phyloP scores from a whole-genome alignment of 2,888 invertebrate species.

The Lasioglossum malachurum region DNA sequence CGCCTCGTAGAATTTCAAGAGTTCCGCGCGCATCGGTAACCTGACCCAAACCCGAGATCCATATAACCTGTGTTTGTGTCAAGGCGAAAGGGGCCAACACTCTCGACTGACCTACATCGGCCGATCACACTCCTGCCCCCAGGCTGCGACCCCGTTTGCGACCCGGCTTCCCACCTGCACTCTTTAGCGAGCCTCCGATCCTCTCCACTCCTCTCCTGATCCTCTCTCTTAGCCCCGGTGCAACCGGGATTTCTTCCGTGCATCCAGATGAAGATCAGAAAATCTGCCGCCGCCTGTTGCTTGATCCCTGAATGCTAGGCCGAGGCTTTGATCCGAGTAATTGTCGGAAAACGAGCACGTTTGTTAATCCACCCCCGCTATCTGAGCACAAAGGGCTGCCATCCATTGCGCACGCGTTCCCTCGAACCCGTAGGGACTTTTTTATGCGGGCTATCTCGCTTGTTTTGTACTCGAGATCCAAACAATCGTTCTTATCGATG shows the following conservation, averaged over 20 bases:
- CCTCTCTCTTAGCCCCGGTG: background rate
- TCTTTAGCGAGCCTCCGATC: slow-evolving; percentile 46
- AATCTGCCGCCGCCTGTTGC: slow-evolving; percentile 27
- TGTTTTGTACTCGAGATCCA: background rate
- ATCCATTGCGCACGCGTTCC: background rate
- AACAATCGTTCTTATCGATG: background rate
- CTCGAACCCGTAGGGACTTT: background rate
- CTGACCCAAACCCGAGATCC: slow-evolving; percentile 70
- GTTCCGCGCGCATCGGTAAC: slow-evolving; percentile 69
- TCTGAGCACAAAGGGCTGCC: background rate
- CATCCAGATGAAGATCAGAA: slow-evolving; percentile 11
- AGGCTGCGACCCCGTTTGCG: slow-evolving; percentile 68
- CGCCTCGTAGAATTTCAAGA: slow-evolving; percentile 67
- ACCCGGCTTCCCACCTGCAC: slow-evolving; percentile 60
- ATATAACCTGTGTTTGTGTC: slow-evolving; percentile 82
- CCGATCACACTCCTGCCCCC: slow-evolving; percentile 70
- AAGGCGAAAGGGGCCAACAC: slow-evolving; percentile 82
- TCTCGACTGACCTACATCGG: slow-evolving; percentile 82
- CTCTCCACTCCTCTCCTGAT: slow-evolving; percentile 10
- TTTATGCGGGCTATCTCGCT: background rate
- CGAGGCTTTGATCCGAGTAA: slow-evolving; percentile 1
- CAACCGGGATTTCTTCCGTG: slow-evolving; percentile 5
- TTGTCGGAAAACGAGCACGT: slow-evolving; percentile 3
- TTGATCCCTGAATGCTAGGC: background rate
- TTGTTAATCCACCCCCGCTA: background rate